These are phyloP conservation scores for Dicerorhinus sumatrensis DNA, from an alignment of 2,113 vertebrate species.

Conservation along the genomic window DNA sequence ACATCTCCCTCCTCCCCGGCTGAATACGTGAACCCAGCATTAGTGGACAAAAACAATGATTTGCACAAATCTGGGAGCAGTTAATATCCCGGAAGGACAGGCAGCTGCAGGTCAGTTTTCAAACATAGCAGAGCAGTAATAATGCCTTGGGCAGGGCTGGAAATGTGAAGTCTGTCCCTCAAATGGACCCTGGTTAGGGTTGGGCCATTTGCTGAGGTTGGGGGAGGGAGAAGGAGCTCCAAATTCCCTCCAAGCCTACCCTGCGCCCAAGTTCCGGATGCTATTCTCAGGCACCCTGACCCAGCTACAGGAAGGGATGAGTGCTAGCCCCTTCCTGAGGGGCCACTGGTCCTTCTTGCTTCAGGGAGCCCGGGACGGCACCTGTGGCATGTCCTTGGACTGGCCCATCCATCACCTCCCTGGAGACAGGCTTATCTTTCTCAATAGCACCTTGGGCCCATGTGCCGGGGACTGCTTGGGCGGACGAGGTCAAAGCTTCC, in stretches of 20 bases:
- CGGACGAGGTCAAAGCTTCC: conserved; percentile 57
- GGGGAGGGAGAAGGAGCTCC: neutral
- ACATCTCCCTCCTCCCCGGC: neutral
- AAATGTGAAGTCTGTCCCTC: neutral
- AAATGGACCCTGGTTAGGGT: neutral
- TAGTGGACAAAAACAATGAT: conserved; percentile 32
- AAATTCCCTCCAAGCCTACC: neutral
- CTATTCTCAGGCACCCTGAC: neutral
- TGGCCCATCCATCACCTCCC: neutral
- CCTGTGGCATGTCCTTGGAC: neutral
- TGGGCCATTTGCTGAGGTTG: neutral
- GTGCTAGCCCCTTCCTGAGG: too few relatives aligned
- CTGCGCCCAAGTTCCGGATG: neutral
- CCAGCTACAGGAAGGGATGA: neutral
- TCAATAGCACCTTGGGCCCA: neutral
- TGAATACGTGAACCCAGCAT: conserved; percentile 27
- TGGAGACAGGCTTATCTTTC: neutral
- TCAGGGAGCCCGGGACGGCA: neutral
- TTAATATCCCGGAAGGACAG: conserved; percentile 60
- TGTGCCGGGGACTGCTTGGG: conserved; percentile 11
- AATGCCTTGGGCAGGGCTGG: conserved; percentile 58
- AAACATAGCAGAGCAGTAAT: conserved; percentile 64
- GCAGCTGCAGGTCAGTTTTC: conserved; percentile 77
- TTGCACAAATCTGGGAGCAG: conserved; percentile 68
- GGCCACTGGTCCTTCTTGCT: neutral